Base-by-base conservation (phyloP, 2,797 vertebrate genomes). In the Arctocebus calabarensis region DNA sequence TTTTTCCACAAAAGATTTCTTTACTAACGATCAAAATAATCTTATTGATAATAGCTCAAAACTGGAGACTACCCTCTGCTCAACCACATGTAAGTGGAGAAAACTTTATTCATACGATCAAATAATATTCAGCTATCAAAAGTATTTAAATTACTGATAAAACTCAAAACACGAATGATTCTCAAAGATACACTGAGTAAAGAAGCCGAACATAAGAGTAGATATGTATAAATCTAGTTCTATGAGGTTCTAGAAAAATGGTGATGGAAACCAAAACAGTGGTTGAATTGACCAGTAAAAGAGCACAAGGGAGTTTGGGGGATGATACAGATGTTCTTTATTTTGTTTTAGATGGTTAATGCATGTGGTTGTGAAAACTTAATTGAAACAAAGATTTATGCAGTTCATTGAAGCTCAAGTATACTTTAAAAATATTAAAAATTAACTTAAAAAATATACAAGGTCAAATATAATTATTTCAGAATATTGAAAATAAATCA, bases 391-490 rank as follows among this genome's bases (percentile, higher is more conserved):
- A 91, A 43, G 34, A 77, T 88, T 13, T 71, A 8, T 52, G 2
- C 2, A 70, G 90, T 52, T 82, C 84, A 90, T 61, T 77, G 4
- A 14, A 78, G 27, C n/a, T 75, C 45, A 82, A 82, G 90, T 87
- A 66, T 84, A 74, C 4, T 52, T 52, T 52, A 16, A 52, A 52
- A 52, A 16, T 52, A 52, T 48, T 52, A 14, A 52, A 52, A 52
- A 52, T 55, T 92, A 29, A 32, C 17, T 91, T 90, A 83, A n/a
- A 88, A 88, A 88, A 94, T 64, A 23, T 29, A 75, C 7, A 62
- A 59, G 45, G 61, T 74, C 62, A 88, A 73, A 64, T 90, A 84
- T 59, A 27, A n/a, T 86, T 78, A 96, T 94, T 74, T 92, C 68
- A 81, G 79, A 94, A 88, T 55, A 66, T 12, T 32, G 66, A 94